Percentiles rank a stretch among this genome's conserved stretches.
Evolutionary conservation across 2,888 invertebrate species (phyloP).

Genomic region (Agriopis leucophaearia): DNA sequence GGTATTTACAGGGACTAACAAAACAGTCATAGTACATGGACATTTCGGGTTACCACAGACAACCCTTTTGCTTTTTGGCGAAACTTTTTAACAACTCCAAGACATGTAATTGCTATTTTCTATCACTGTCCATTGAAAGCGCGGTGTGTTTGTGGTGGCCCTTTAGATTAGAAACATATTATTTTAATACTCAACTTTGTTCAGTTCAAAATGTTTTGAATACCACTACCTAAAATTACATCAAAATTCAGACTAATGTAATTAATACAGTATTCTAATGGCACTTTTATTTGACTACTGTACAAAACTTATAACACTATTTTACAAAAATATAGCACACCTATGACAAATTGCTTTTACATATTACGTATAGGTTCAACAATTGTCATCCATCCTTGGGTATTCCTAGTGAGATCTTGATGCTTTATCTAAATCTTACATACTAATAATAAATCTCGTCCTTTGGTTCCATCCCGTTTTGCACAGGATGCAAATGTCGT

Average conservation of each 20-base stretch:
- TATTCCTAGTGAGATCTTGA: slow-evolving; percentile 21
- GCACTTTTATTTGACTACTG: slow-evolving; percentile 18
- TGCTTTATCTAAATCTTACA: slow-evolving; percentile 18
- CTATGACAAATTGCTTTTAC: background rate
- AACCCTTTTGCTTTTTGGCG: background rate
- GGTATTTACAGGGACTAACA: background rate
- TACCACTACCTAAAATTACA: slow-evolving; percentile 38
- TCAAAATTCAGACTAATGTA: slow-evolving; percentile 10
- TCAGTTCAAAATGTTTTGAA: slow-evolving; percentile 36
- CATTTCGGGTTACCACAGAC: background rate
- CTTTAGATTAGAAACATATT: background rate
- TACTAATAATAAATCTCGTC: slow-evolving; percentile 58
- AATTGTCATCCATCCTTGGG: background rate
- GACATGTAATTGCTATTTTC: background rate
- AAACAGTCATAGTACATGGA: background rate
- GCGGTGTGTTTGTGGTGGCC: background rate
- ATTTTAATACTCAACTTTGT: slow-evolving; percentile 29
- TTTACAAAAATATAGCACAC: slow-evolving; percentile 15
- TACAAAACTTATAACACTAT: slow-evolving; percentile 5
- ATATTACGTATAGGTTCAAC: background rate
- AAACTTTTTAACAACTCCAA: background rate
- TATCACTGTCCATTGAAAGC: background rate
- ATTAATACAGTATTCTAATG: slow-evolving; percentile 8
- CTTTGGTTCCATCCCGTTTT: slow-evolving; percentile 61
- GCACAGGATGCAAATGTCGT: slow-evolving; percentile 55